These are phyloP conservation scores for Rana temporaria DNA, from an alignment of 2,113 vertebrate species.

Conservation along the genomic window DNA sequence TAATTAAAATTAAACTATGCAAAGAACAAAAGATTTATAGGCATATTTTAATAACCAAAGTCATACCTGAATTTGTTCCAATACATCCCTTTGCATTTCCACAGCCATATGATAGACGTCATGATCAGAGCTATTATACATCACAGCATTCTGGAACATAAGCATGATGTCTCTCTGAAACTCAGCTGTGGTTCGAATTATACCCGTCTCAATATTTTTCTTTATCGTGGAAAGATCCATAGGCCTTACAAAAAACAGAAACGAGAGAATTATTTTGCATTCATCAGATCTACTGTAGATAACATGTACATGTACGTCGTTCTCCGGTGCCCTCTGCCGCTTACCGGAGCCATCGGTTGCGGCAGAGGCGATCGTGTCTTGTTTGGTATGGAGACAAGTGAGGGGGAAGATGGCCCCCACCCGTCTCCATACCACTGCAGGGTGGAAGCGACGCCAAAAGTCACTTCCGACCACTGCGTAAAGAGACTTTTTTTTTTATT, in stretches of 20 bases:
- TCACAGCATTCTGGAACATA: conserved; percentile 99
- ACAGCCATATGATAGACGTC: conserved; percentile 99
- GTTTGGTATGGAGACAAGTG: too few relatives aligned
- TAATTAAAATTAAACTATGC: neutral
- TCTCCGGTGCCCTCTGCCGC: too few relatives aligned
- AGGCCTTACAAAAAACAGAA: conserved; percentile 74
- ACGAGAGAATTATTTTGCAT: neutral
- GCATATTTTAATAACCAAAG: neutral
- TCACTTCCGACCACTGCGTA: too few relatives aligned
- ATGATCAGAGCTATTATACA: conserved; percentile 99
- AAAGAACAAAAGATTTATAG: neutral
- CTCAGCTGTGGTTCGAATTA: conserved; percentile 96
- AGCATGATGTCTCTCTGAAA: conserved; percentile 99
- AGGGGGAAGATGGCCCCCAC: too few relatives aligned
- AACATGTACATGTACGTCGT: too few relatives aligned
- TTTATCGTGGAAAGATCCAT: conserved; percentile 99
- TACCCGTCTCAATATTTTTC: conserved; percentile 97
- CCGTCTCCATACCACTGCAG: too few relatives aligned
- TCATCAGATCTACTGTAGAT: too few relatives aligned
- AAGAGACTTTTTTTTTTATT: too few relatives aligned
- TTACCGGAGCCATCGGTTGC: too few relatives aligned
- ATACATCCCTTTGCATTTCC: conserved; percentile 97
- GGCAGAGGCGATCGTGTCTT: too few relatives aligned
- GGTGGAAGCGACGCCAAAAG: too few relatives aligned
- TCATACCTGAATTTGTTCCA: conserved; percentile 93